Percentiles rank a stretch among this genome's conserved stretches.
These are phyloP conservation scores for Eudorcas thomsonii DNA, from an alignment of 2,113 vertebrate genomes.

Conservation along the genomic window DNA sequence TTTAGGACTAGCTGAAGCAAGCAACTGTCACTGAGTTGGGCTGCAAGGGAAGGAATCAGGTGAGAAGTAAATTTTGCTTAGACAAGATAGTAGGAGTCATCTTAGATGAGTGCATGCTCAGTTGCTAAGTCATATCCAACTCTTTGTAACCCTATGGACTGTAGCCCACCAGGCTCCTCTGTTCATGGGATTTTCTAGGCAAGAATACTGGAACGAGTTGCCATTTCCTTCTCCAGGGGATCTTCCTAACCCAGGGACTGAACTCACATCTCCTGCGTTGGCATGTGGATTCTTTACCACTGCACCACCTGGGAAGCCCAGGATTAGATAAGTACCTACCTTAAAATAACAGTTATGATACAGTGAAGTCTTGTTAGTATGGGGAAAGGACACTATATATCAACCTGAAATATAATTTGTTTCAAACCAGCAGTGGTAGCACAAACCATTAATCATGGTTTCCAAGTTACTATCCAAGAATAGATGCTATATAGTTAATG, in stretches of 20 bases:
- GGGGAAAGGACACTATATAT: neutral
- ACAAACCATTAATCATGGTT: neutral
- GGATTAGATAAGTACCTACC: neutral
- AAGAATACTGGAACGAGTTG: neutral
- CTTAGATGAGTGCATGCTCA: neutral
- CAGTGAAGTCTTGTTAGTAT: neutral
- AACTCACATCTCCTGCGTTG: neutral
- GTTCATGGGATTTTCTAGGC: neutral
- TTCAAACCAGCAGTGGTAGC: conserved; percentile 6
- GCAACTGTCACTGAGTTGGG: neutral
- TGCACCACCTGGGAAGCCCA: neutral
- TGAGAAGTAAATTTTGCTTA: neutral
- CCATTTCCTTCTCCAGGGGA: neutral
- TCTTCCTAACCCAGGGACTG: neutral
- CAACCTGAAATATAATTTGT: conserved; percentile 5
- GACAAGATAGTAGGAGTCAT: neutral
- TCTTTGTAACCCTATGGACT: neutral
- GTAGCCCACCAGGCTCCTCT: neutral
- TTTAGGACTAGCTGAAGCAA: neutral
- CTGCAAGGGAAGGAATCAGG: neutral
- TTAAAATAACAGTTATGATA: neutral
- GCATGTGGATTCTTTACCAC: neutral
- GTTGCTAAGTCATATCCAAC: neutral
- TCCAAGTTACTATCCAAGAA: neutral
- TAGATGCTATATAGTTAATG: neutral